A percentile compares a stretch with the other conserved stretches of the same genome.
These are phyloP conservation scores for Urechis unicinctus DNA, from an alignment of 2,888 invertebrate genomes.

Conservation along the genomic window DNA sequence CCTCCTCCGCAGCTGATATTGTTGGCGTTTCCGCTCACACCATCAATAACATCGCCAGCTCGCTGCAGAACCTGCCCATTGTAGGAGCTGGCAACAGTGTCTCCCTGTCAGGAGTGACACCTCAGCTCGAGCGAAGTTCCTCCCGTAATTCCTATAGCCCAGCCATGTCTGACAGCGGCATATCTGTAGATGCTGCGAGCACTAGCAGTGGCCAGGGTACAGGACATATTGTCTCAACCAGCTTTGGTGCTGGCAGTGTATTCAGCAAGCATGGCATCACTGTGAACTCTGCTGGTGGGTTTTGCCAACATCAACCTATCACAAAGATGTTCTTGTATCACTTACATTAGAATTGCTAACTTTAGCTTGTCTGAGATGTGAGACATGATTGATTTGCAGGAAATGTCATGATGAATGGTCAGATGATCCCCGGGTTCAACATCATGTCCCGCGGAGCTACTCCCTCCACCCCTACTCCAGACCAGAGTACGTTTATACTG, in stretches of 20 bases:
- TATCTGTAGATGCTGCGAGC: conserved; percentile 45
- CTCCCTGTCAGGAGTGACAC: background rate
- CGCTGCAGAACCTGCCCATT: conserved; percentile 16
- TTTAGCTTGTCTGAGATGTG: too few relatives aligned
- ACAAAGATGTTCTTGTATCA: too few relatives aligned
- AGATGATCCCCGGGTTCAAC: conserved; percentile 36
- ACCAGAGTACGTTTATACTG: conserved; percentile 4
- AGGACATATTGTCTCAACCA: too few relatives aligned
- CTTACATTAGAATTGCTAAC: too few relatives aligned
- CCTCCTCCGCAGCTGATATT: background rate
- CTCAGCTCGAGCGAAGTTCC: conserved; percentile 24
- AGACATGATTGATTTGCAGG: too few relatives aligned
- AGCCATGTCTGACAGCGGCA: conserved; percentile 49
- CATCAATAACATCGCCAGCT: conserved; percentile 15
- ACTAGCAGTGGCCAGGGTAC: conserved; percentile 27
- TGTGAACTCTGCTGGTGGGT: too few relatives aligned
- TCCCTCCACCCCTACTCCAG: conserved; percentile 9
- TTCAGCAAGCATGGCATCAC: too few relatives aligned
- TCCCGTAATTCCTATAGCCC: conserved; percentile 47
- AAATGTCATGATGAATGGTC: conserved; percentile 41
- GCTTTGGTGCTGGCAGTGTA: too few relatives aligned
- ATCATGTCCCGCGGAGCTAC: conserved; percentile 11
- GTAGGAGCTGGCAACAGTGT: conserved; percentile 2
- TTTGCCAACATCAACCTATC: too few relatives aligned
- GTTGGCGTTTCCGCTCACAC: conserved; percentile 10